A percentile compares a stretch with the other conserved stretches of the same genome.
Conservation (phyloP, 1,140 invertebrate genomes). For the Bombus pascuorum region DNA sequence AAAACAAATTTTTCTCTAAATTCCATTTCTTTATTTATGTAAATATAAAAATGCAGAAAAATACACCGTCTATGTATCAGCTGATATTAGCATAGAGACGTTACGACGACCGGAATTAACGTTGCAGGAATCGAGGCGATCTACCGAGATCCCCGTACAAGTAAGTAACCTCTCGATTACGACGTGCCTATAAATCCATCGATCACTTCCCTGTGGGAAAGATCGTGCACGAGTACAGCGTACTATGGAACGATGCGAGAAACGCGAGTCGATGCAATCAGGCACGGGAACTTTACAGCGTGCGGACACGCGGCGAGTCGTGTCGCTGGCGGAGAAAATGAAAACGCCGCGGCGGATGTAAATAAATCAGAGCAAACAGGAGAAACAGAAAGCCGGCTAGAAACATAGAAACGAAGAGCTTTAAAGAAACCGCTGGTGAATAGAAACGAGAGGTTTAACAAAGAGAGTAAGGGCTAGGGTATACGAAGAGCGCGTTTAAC, state of each 20-base stretch:
- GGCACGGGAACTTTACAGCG: conserved; percentile 65
- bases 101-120: background rate
- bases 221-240: conserved; percentile 14
- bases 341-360: conserved; percentile 67
- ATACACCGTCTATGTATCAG: too few relatives aligned
- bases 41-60: too few relatives aligned
- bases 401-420: conserved; percentile 50
- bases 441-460: conserved; percentile 28
- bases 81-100: background rate
- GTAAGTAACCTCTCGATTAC: conserved; percentile 24
- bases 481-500: conserved; percentile 34
- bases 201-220: conserved; percentile 31
- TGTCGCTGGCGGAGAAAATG: conserved; percentile 63
- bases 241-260: conserved; percentile 22
- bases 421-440: background rate
- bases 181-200: conserved; percentile 35
- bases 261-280: conserved; percentile 71
- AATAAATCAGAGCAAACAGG: conserved; percentile 73
- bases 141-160: background rate
- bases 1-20: too few relatives aligned
- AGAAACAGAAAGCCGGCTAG: conserved; percentile 48
- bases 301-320: conserved; percentile 62
- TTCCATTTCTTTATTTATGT: too few relatives aligned
- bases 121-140: background rate
- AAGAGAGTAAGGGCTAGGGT: conserved; percentile 15